Conservation (phyloP, 2,797 vertebrate genomes). For the Smutsia gigantea region DNA sequence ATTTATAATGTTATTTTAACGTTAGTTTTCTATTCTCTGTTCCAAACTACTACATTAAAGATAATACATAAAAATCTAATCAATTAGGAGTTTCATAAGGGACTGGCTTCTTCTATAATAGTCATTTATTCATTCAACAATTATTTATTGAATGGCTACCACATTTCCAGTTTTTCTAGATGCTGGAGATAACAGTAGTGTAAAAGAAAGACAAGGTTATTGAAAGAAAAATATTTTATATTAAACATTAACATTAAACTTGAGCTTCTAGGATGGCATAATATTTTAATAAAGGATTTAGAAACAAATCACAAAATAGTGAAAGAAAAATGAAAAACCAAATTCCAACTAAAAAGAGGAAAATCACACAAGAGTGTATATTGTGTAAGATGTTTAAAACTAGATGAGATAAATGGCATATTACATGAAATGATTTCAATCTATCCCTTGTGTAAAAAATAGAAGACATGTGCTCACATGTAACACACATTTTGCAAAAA, state of each 20-base stretch:
- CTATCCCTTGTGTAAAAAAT: conserved; percentile 46
- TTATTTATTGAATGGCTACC: background rate
- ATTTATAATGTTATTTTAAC: conserved; percentile 60
- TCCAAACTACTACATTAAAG: conserved; percentile 58
- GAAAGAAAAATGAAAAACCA: background rate
- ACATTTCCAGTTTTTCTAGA: background rate
- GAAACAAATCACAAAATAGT: background rate
- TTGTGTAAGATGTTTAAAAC: background rate
- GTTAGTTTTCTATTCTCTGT: conserved; percentile 50
- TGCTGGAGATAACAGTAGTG: background rate
- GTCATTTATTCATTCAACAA: background rate
- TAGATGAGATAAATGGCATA: background rate
- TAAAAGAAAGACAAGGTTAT: background rate
- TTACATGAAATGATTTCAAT: conserved; percentile 43
- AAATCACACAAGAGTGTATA: background rate
- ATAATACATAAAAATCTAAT: conserved; percentile 54
- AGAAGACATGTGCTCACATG: background rate
- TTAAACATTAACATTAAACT: conserved; percentile 13
- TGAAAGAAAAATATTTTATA: conserved; percentile 7
- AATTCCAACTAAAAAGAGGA: background rate
- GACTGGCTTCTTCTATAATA: background rate
- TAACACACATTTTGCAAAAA: conserved; percentile 29
- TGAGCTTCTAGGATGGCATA: background rate
- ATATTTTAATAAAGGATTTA: conserved; percentile 30
- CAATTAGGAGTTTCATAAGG: conserved; percentile 22